Evolutionary conservation across 64 coral and sea anemone genomes (phyloP).

Genomic region (Actinia tenebrosa): DNA sequence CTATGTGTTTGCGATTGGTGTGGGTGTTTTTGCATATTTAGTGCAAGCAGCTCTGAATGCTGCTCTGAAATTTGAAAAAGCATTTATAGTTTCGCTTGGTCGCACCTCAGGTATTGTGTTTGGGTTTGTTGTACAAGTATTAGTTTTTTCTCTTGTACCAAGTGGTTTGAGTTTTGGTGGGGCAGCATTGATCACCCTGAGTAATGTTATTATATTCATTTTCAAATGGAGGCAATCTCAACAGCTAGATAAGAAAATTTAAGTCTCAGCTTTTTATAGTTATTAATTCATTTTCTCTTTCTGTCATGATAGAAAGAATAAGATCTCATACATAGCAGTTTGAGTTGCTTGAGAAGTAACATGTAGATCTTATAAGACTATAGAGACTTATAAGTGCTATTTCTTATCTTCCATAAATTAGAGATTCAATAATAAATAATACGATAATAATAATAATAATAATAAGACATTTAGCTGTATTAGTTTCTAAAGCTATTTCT

Average conservation of each 20-base stretch:
- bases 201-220: conserved; percentile 45
- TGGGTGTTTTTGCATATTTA: conserved; percentile 21
- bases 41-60: conserved; percentile 11
- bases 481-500: too few species aligned
- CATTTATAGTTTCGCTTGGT: conserved; percentile 25
- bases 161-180: conserved; percentile 46
- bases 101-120: conserved; percentile 29
- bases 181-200: conserved; percentile 28
- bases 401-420: too few species aligned
- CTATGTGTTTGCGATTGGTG: conserved; percentile 7
- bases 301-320: too few species aligned
- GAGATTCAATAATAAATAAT: too few species aligned
- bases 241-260: neutral
- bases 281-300: too few species aligned
- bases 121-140: conserved; percentile 37
- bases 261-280: too few species aligned
- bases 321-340: too few species aligned
- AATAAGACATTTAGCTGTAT: too few species aligned
- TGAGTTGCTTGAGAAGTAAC: too few species aligned
- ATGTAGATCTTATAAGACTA: too few species aligned
- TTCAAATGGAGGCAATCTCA: conserved; percentile 1
- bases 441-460: too few species aligned
- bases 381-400: too few species aligned
- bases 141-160: conserved; percentile 2
- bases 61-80: conserved; percentile 40